A percentile compares a stretch with the other conserved stretches of the same genome.
These are phyloP conservation scores for Enteromius thamalakanensis DNA, from an alignment of 2,797 vertebrate genomes.

Conservation along the genomic window DNA sequence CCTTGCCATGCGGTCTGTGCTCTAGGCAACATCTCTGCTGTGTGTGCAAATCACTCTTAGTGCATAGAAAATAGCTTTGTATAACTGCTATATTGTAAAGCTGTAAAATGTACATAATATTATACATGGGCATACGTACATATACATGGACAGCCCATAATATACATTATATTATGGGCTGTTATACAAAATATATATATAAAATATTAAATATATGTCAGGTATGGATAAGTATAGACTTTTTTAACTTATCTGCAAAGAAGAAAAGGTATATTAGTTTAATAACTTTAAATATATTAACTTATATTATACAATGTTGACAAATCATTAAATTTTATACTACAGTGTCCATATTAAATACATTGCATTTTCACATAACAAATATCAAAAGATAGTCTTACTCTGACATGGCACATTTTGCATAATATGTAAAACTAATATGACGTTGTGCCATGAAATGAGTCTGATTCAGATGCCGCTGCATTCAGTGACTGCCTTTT, in stretches of 20 bases:
- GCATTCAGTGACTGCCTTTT: not conserved
- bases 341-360: too few species aligned
- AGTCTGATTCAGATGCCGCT: slow-evolving; percentile 5
- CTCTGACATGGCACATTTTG: not conserved
- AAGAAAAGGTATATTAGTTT: too few species aligned
- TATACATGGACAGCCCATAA: too few species aligned
- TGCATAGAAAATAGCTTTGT: not conserved
- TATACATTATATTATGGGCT: too few species aligned
- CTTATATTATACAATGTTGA: not conserved
- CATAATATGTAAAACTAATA: not conserved
- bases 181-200: not conserved
- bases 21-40: not conserved
- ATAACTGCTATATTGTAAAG: not conserved
- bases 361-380: not conserved
- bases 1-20: not conserved
- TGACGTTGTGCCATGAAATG: not conserved
- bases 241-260: too few species aligned
- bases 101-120: not conserved
- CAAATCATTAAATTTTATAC: not conserved
- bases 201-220: not conserved
- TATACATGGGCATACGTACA: too few species aligned
- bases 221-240: too few species aligned
- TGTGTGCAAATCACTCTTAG: slow-evolving; percentile 8
- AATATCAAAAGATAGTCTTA: not conserved
- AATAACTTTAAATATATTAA: too few species aligned